Evolutionary conservation across 1,140 invertebrate genomes (phyloP), one percentile per base, ranked within the genome.

Genomic region (Adelges cooleyi): DNA sequence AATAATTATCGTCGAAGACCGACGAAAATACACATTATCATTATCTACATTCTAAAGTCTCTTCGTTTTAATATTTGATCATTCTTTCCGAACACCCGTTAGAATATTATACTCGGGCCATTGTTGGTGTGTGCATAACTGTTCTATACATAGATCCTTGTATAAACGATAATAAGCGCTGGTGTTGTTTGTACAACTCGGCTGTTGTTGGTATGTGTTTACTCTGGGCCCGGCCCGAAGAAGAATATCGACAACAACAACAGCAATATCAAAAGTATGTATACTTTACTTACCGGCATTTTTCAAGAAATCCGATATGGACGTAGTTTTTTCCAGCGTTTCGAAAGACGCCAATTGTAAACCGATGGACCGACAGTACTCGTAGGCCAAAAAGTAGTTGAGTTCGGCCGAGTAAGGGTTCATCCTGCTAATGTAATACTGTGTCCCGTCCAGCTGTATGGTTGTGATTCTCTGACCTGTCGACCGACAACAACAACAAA

Each of bases 381-480:
- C 86, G 74, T 90, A 92, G 38, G 88, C 87, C 71, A 90, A 76
- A 81, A 87, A 89, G 74, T 88, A 92, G 76, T 91, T 91, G 53
- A 91, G 79, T 72, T 87, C 85, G 11, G 88, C 86, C 67, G 87
- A 87, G 76, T 91, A 91, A 8, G 89, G 89, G 74, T 90, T 90
- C 83, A 90, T 88, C 71, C 86, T 79, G 68, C 87, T 90, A 65
- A 92, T 86, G 75, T 89, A 92, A 73, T 92, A 92, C 72, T 90
- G 87, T 25, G 89, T 85, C 48, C 86, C 87, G 76, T 88, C 88
- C 72, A 89, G 72, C 72, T 89, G 86, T 69, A 89, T 89, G 53
- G 86, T 90, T 25, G 85, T 89, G 77, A 89, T 90, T 75, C 86
- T 83, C 79, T 89, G 86, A 71, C 82, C 87, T 89, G 80, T 18